Evolutionary conservation across 2,888 invertebrate genomes (phyloP), one percentile per base, ranked within the genome.

Genomic region (Drosophila helvetica): DNA sequence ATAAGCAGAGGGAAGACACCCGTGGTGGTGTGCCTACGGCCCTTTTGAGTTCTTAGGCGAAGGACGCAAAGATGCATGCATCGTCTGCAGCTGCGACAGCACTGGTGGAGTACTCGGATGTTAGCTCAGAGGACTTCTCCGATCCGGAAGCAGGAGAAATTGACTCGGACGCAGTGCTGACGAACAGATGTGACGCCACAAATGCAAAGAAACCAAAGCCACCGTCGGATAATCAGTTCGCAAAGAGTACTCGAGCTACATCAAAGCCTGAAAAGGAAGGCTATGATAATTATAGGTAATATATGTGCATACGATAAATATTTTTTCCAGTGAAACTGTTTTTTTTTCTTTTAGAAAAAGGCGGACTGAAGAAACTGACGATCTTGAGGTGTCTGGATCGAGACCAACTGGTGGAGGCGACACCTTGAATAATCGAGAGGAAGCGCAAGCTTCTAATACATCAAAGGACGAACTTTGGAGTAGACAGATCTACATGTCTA

Each of bases 61-160:
- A 61, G 38, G 60, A 53, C 60, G 52, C 56, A 53, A 48, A 30
- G 62, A 88, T 81, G 84, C 89, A 89, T 78, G 82, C 88, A 48
- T 81, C 79, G 53, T 78, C 88, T 42, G 75, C 86, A 45, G 73
- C 74, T 51, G 76, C 86, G 25, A 78, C 68, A 43, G 89, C 82
- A 50, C 86, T 91, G 59, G 92, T 92, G 42, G 97, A 97, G 92
- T 98, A 98, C 92, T 98, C 97, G 17, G 98, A 98, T 92, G 97
- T 98, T 38, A 97, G 97, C 92, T 97, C 97, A 15, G 97, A 97
- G 92, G 97, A 96, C 90, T 94, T 97, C 70, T 97, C 97, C 38
- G 97, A 96, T 89, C 96, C 97, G 1, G 97, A 98, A 93, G 96
- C 97, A 48, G 97, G 97, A 64, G 97, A 97, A 93, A 96, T 97